Conservation (phyloP, 92 coral and sea anemone genomes). For the Zoanthus sansibaricus region DNA sequence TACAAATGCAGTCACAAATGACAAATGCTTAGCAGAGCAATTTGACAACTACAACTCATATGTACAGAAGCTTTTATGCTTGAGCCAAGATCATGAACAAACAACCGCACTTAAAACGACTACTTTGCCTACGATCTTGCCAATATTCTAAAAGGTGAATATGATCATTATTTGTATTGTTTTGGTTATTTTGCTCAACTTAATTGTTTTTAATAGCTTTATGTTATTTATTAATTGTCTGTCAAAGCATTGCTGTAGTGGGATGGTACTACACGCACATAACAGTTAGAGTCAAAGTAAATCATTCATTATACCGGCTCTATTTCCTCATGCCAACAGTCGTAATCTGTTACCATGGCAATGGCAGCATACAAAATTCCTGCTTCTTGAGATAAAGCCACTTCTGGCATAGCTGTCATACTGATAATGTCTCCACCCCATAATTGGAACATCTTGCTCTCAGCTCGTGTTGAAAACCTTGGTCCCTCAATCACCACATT, state of each 20-base stretch:
- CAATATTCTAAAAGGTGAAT: too few species aligned
- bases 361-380: slow-evolving; percentile 95
- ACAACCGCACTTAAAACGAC: too few species aligned
- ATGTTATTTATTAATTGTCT: background rate
- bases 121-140: too few species aligned
- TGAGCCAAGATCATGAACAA: too few species aligned
- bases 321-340: slow-evolving; percentile 94
- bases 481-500: slow-evolving; percentile 94
- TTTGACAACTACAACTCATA: too few species aligned
- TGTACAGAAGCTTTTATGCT: too few species aligned
- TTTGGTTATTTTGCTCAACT: too few species aligned
- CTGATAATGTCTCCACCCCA: slow-evolving; percentile 98
- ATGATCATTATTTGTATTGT: too few species aligned
- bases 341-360: slow-evolving; percentile 98
- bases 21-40: too few species aligned
- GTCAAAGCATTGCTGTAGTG: background rate
- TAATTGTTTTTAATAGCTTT: too few species aligned
- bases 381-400: slow-evolving; percentile 95
- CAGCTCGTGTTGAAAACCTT: slow-evolving; percentile 96
- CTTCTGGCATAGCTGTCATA: slow-evolving; percentile 99
- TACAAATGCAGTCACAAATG: too few species aligned
- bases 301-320: slow-evolving; percentile 70
- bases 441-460: slow-evolving; percentile 92
- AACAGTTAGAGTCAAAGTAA: background rate
- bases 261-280: background rate